Evolutionary conservation across 1,140 invertebrate genomes (phyloP).

Genomic region (Panonychus citri): DNA sequence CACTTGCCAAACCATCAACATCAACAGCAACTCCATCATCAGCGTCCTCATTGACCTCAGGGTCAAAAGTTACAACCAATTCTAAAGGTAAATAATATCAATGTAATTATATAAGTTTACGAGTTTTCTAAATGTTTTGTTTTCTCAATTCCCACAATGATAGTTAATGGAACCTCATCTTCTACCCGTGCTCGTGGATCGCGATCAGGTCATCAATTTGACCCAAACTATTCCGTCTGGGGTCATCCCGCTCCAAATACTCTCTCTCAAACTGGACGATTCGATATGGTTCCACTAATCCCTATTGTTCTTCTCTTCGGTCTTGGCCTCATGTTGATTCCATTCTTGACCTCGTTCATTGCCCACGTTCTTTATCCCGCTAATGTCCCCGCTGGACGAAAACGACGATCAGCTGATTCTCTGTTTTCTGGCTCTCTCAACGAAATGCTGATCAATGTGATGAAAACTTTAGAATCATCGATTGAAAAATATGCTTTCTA

Average conservation of each 20-base stretch:
- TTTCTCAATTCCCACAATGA: neutral
- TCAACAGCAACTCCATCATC: too few species aligned
- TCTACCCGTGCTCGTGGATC: neutral
- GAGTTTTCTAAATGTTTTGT: too few species aligned
- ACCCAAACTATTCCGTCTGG: neutral
- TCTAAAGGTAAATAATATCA: too few species aligned
- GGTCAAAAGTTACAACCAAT: too few species aligned
- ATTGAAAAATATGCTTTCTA: neutral
- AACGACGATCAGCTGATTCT: neutral
- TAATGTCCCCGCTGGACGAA: neutral
- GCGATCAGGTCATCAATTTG: neutral
- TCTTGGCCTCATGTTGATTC: constrained; percentile 1
- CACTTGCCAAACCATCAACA: too few species aligned
- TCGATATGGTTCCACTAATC: neutral
- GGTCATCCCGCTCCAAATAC: neutral
- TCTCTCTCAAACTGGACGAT: neutral
- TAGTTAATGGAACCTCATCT: neutral
- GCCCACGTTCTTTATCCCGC: neutral
- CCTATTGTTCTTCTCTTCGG: neutral
- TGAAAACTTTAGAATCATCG: neutral
- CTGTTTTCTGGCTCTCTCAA: neutral
- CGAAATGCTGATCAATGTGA: neutral
- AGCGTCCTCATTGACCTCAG: too few species aligned
- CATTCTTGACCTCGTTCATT: neutral
- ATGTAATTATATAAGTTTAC: too few species aligned